These are phyloP conservation scores for Hirudo medicinalis DNA, from an alignment of 1,140 invertebrate species.

Conservation along the genomic window DNA sequence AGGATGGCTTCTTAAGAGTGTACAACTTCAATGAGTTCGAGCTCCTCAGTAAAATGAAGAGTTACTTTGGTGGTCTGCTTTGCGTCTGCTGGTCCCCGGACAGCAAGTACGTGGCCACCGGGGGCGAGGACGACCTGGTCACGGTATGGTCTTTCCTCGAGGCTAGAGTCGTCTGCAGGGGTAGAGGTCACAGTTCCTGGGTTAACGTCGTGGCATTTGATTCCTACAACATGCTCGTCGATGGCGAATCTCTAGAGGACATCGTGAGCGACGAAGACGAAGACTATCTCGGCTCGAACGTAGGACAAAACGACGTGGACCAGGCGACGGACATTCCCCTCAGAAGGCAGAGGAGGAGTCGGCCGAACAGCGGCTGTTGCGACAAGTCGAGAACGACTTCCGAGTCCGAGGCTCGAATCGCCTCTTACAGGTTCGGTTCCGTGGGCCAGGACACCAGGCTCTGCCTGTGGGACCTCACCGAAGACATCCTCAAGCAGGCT, in stretches of 20 bases:
- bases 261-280: conserved; percentile 37
- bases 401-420: conserved; percentile 4
- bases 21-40: conserved; percentile 97
- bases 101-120: conserved; percentile 82
- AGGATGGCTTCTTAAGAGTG: conserved; percentile 88
- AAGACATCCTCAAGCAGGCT: conserved; percentile 68
- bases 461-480: conserved; percentile 95
- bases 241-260: conserved; percentile 30
- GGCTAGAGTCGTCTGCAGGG: conserved; percentile 79
- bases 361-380: background rate
- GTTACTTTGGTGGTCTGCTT: conserved; percentile 84
- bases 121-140: conserved; percentile 95
- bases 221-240: conserved; percentile 59
- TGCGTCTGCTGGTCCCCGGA: conserved; percentile 98
- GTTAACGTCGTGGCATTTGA: conserved; percentile 89
- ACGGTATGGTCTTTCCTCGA: conserved; percentile 93
- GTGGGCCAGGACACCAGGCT: conserved; percentile 95
- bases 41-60: conserved; percentile 61
- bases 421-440: conserved; percentile 71
- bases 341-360: background rate
- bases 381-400: background rate
- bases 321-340: background rate
- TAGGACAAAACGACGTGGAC: background rate
- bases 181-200: conserved; percentile 86
- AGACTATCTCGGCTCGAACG: background rate